Base-by-base conservation (phyloP, 2,797 vertebrate species). In the Anomalospiza imberbis region DNA sequence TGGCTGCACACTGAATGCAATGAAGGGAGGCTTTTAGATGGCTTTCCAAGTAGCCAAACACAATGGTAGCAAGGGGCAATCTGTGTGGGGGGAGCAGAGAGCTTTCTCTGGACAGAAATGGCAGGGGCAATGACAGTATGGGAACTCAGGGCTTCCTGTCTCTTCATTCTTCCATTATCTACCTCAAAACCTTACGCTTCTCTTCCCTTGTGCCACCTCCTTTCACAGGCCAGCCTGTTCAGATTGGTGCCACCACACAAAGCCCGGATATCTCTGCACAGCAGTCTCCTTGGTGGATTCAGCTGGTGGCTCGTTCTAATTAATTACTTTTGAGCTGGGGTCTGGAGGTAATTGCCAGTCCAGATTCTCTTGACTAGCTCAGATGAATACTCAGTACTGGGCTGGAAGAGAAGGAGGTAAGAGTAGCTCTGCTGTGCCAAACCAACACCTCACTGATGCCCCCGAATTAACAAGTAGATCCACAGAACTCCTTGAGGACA, bases 341-440 rank as follows among this genome's bases (percentile, higher is more conserved):
- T 31, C 80, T 79, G 63, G 26, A 85, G 45, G 53, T 85, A 93
- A 63, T 38, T 95, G 74, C 67, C 67, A 76, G 28, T 85, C 53
- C 86, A 89, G 90, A 91, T 73, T 86, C 88, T 93, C 90, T 91
- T 93, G 80, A 91, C 90, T 95, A 91, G 79, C 57, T 92, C 86
- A 45, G 54, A 88, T 89, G 91, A 96, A 96, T 95, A 87, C 60
- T 22, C 83, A 47, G 63, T 34, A 76, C 36, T 87, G 54, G 54
- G 20, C 36, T 94, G 48, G 77, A 91, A 90, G 48, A 76, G 42
- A 80, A 88, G 36, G n/a, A 90, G 17, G 36, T 48, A 88, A 89
- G 58, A 93, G 28, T 18, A 91, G 47, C 22, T 88, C 70, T 84
- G n/a, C 44, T 86, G 44, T 82, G 70, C 74, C 77, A 94, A 61